These are phyloP conservation scores for Ictinia mississippiensis DNA, from an alignment of 2,797 vertebrate species.

Conservation along the genomic window DNA sequence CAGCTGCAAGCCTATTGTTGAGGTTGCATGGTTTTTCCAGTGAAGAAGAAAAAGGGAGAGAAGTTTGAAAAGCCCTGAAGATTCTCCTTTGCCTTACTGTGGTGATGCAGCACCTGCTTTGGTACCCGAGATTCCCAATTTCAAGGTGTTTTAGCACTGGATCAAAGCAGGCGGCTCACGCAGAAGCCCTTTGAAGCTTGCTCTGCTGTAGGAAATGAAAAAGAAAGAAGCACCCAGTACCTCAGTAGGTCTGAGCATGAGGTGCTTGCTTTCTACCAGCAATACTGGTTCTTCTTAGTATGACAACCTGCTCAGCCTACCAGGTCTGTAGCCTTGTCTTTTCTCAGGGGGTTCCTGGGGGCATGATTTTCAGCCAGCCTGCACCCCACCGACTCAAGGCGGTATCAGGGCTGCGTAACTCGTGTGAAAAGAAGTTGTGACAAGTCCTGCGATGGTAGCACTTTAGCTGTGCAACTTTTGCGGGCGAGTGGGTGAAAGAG, in stretches of 20 bases:
- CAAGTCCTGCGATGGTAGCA: not conserved
- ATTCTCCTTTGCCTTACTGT: not conserved
- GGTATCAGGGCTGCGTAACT: accelerated
- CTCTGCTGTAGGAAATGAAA: not conserved
- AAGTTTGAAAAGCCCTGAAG: not conserved
- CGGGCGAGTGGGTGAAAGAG: not conserved
- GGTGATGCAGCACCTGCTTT: not conserved
- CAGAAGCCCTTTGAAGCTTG: not conserved
- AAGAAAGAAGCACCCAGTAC: not conserved
- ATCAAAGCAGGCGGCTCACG: not conserved
- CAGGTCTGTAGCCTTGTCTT: not conserved
- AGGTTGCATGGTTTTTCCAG: not conserved
- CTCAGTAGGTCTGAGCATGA: not conserved
- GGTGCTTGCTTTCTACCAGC: not conserved
- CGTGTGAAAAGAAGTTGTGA: not conserved
- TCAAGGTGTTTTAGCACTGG: not conserved
- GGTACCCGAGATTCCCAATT: not conserved
- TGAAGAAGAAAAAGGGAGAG: not conserved
- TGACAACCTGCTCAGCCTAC: not conserved
- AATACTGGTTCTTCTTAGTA: not conserved
- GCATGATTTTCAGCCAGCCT: not conserved
- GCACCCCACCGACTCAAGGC: not conserved
- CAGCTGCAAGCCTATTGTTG: accelerated
- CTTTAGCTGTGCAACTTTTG: not conserved
- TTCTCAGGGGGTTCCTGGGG: not conserved